Conservation (phyloP, 2,797 vertebrate genomes). For the Taeniopygia guttata region DNA sequence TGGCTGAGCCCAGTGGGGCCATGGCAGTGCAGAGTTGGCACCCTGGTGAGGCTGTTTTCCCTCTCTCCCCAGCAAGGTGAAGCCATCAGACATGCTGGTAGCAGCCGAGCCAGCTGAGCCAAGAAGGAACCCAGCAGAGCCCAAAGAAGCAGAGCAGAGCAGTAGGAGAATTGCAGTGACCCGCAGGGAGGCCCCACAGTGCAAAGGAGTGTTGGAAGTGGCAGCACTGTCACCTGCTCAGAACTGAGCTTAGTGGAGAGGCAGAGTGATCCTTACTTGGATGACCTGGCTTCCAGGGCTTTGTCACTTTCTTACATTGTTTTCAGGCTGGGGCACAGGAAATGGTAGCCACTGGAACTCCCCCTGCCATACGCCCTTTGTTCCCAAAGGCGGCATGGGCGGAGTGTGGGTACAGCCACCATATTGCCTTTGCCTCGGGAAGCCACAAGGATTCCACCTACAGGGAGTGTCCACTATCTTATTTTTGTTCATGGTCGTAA, state of each 20-base stretch:
- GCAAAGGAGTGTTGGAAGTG: not conserved
- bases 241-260: rapidly evolving
- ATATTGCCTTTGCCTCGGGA: rapidly evolving
- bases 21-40: rapidly evolving
- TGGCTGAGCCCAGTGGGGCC: not conserved
- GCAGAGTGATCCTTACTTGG: rapidly evolving
- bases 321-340: not conserved
- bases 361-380: not conserved
- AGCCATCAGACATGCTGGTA: rapidly evolving
- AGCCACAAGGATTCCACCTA: rapidly evolving
- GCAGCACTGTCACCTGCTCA: not conserved
- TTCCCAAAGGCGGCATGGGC: rapidly evolving
- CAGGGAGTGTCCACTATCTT: too few species aligned
- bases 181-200: rapidly evolving
- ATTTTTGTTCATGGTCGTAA: not conserved
- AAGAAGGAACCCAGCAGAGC: not conserved
- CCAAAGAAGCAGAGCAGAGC: not conserved
- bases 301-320: not conserved
- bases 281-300: too few species aligned
- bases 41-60: not conserved
- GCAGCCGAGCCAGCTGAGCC: not conserved
- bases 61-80: not conserved
- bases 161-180: not conserved
- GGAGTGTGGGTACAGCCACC: rapidly evolving
- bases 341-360: not conserved